phyloP scores from a whole-genome alignment of 1,140 invertebrate genomes.

The Maniola jurtina region DNA sequence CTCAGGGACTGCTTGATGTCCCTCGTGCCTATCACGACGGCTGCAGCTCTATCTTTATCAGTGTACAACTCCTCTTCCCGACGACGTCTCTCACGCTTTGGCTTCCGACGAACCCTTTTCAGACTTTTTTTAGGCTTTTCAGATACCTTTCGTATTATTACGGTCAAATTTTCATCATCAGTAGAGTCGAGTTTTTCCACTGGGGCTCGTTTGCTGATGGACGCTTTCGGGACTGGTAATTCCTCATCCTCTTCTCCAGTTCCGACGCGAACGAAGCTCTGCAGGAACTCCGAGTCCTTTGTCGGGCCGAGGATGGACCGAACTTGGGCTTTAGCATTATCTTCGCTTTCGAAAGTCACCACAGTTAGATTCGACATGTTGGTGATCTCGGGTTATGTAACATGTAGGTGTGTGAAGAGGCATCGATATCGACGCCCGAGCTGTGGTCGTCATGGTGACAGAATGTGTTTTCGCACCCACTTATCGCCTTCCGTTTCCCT shows the following conservation, averaged over 20 bases:
- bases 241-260: conserved; percentile 72
- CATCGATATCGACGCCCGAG: conserved; percentile 63
- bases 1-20: conserved; percentile 92
- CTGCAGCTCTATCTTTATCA: conserved; percentile 93
- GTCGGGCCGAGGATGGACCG: conserved; percentile 80
- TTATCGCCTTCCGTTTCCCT: conserved; percentile 25
- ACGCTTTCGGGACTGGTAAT: conserved; percentile 65
- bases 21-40: conserved; percentile 89
- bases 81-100: conserved; percentile 78
- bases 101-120: conserved; percentile 58
- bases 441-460: conserved; percentile 67
- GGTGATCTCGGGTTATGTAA: conserved; percentile 50
- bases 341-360: conserved; percentile 49
- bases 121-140: conserved; percentile 65
- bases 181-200: conserved; percentile 48
- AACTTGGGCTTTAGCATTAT: conserved; percentile 65
- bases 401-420: conserved; percentile 56
- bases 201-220: conserved; percentile 68
- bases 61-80: conserved; percentile 91
- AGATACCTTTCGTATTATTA: conserved; percentile 53
- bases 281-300: conserved; percentile 85
- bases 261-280: conserved; percentile 86
- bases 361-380: conserved; percentile 18
- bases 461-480: conserved; percentile 65
- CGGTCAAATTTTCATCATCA: conserved; percentile 50